phyloP scores from a whole-genome alignment of 2,113 vertebrate species.

The Pygoscelis adeliae region DNA sequence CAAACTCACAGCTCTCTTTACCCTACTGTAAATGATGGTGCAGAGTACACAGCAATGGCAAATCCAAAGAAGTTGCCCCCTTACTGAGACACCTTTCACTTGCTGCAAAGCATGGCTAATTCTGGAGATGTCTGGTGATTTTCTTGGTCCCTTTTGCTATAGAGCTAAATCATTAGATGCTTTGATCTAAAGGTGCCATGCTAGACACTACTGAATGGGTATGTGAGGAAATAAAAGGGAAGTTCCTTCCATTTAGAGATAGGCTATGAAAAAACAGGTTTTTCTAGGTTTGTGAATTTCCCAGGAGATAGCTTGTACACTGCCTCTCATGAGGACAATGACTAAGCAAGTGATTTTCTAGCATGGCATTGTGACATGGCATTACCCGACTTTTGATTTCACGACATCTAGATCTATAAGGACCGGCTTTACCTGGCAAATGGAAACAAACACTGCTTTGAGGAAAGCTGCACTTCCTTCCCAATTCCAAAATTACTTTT shows the following conservation, averaged over 20 bases:
- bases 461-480: neutral
- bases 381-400: neutral
- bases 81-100: neutral
- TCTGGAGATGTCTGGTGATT: neutral
- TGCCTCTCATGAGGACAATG: neutral
- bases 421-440: neutral
- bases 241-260: neutral
- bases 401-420: neutral
- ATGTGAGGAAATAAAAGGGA: neutral
- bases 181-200: neutral
- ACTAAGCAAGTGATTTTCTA: neutral
- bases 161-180: neutral
- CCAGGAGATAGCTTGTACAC: neutral
- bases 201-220: neutral
- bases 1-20: neutral
- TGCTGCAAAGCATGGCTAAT: neutral
- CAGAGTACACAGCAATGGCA: neutral
- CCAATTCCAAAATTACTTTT: neutral
- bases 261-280: neutral
- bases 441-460: neutral
- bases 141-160: neutral
- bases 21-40: neutral
- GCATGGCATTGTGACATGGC: neutral
- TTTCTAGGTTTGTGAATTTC: neutral
- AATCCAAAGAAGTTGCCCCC: neutral